These are phyloP conservation scores for Papilio glaucus DNA, from an alignment of 1,140 invertebrate species.

Conservation along the genomic window DNA sequence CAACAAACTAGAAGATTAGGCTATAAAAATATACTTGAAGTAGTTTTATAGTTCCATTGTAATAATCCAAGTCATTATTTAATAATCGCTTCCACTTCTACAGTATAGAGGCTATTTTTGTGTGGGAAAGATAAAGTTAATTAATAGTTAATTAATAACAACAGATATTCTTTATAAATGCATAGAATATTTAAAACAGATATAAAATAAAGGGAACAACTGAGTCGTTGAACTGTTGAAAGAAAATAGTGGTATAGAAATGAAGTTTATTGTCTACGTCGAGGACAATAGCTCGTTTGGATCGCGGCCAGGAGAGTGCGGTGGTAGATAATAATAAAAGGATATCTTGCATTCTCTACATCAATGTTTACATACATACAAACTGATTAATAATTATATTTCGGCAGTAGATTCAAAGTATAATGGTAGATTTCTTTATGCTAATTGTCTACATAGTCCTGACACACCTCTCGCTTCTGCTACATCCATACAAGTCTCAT, in stretches of 20 bases:
- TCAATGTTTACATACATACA: slow-evolving; percentile 2
- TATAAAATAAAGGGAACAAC: slow-evolving; percentile 12
- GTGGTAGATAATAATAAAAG: slow-evolving; percentile 22
- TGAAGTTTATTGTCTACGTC: slow-evolving; percentile 24
- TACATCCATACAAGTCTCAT: too few species aligned
- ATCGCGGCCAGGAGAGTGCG: slow-evolving; percentile 7
- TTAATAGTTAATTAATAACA: neutral
- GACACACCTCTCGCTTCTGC: too few species aligned
- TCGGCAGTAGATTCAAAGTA: neutral
- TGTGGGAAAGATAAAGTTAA: neutral
- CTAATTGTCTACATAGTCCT: too few species aligned
- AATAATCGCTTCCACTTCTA: too few species aligned
- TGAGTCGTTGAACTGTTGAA: slow-evolving; percentile 19
- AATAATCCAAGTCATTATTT: too few species aligned
- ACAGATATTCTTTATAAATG: neutral
- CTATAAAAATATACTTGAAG: too few species aligned
- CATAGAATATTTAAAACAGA: neutral
- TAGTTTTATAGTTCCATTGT: too few species aligned
- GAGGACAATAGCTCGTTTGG: slow-evolving; percentile 15
- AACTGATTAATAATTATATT: neutral
- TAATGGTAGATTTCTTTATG: too few species aligned
- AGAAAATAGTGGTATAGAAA: slow-evolving; percentile 21
- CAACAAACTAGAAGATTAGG: too few species aligned
- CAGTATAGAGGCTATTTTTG: too few species aligned
- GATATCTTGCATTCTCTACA: slow-evolving; percentile 18